Evolutionary conservation across 1,140 invertebrate species (phyloP).

Genomic region (Lucilia sericata): DNA sequence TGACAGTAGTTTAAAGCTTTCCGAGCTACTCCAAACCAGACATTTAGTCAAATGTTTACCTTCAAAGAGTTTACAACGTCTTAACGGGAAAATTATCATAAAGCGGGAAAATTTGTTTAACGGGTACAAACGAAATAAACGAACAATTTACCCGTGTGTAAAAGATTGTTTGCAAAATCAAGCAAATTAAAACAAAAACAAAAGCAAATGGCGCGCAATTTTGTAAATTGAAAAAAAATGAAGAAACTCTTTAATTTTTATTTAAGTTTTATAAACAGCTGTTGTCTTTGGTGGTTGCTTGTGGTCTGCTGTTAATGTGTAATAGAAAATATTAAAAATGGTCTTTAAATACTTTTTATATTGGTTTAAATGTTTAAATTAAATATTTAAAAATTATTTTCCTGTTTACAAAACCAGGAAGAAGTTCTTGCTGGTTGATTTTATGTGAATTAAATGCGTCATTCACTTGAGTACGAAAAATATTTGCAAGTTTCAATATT

Average conservation of each 20-base stretch:
- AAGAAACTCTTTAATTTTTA: neutral
- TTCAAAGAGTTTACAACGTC: neutral
- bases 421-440: neutral
- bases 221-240: neutral
- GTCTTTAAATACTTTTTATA: neutral
- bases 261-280: neutral
- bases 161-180: neutral
- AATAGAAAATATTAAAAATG: neutral
- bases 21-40: neutral
- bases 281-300: neutral
- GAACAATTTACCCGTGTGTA: neutral
- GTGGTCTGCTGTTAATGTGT: neutral
- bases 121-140: neutral
- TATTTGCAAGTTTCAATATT: neutral
- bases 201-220: neutral
- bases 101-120: neutral
- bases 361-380: neutral
- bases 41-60: slow-evolving; percentile 12
- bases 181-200: neutral
- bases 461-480: neutral
- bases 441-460: neutral
- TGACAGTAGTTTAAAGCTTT: neutral
- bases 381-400: neutral
- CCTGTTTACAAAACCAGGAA: neutral
- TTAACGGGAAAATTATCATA: neutral